Conservation (phyloP, 2,113 vertebrate species). For the Eulemur macaco region DNA sequence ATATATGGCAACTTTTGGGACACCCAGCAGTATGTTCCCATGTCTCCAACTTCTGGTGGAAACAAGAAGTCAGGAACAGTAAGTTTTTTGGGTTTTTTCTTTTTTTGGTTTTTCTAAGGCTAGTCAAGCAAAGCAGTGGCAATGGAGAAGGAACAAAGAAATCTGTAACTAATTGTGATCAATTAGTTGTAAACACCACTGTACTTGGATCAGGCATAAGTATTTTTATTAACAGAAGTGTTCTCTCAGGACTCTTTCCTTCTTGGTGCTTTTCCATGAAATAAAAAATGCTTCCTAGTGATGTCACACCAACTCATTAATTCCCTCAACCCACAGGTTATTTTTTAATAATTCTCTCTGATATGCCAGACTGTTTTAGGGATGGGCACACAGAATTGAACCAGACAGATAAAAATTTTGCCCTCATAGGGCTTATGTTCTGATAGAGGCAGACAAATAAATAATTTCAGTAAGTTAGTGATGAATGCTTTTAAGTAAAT, state of each 20-base stretch:
- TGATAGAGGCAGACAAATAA: background rate
- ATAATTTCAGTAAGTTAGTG: background rate
- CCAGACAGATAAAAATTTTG: background rate
- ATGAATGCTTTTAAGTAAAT: background rate
- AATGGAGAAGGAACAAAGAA: no score
- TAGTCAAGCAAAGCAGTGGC: no score
- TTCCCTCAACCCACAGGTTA: background rate
- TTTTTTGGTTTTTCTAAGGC: no score
- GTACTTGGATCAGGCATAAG: background rate
- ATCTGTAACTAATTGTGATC: no score
- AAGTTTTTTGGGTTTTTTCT: background rate
- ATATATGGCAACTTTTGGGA: no score
- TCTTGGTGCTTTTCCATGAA: background rate
- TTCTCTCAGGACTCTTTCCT: background rate
- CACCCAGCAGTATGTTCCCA: rapidly evolving
- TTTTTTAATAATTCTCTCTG: background rate
- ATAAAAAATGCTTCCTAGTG: background rate
- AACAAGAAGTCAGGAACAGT: constrained; percentile 43
- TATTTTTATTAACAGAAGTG: constrained; percentile 9
- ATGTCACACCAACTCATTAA: background rate
- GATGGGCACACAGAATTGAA: background rate
- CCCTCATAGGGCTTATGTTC: background rate
- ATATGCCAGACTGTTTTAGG: background rate
- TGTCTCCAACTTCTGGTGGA: background rate
- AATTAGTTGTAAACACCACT: no score